Evolutionary conservation across 2,888 invertebrate species (phyloP), one percentile per base, ranked within the genome.

Genomic region (Branchellion lobata): DNA sequence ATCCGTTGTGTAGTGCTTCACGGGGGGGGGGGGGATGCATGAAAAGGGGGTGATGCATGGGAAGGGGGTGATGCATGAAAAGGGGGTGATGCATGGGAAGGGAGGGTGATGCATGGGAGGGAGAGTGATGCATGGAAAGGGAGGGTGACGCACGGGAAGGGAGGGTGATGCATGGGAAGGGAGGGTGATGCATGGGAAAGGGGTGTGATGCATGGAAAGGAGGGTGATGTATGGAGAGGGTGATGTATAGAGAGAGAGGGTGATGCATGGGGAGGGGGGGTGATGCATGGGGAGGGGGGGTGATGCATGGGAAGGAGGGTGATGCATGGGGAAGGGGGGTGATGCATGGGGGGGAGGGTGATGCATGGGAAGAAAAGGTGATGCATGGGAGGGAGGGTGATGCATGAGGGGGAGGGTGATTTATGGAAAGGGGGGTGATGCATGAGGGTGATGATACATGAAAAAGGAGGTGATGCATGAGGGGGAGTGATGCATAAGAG

Each of bases 1-100:
- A 77, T 1, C 77, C 77, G 24, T 77, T 77, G 29, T 77, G 77
- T 33, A 77, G n/a, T 1, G 75, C 75, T 75, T 27, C 2, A 73
- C 14, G 40, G 40, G 40, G 5, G 40, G 5, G 40, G 40, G 40
- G 8, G 40, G 40, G 40, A 8, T 5, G 40, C 14, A 14, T 5
- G 40, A 8, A 14, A 8, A 14, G 40, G 14, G 5, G 40, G 40
- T 5, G 5, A 14, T 40, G 40, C 3, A 57, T 57, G 61, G 24
- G 24, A 14, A n/a, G 21, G 5, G 21, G 21, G 61, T 57, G 61
- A n/a, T 57, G 61, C 11, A 24, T 57, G 21, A n/a, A 5, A 5
- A 5, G 61, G 8, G 24, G 24, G 21, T 57, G 61, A 18, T 57
- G 61, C 14, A 57, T 57, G 61, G 21, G 61, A 18, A n/a, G 61